A percentile compares a stretch with the other conserved stretches of the same genome.
phyloP scores from a whole-genome alignment of 2,113 vertebrate genomes.

The Callithrix jacchus region DNA sequence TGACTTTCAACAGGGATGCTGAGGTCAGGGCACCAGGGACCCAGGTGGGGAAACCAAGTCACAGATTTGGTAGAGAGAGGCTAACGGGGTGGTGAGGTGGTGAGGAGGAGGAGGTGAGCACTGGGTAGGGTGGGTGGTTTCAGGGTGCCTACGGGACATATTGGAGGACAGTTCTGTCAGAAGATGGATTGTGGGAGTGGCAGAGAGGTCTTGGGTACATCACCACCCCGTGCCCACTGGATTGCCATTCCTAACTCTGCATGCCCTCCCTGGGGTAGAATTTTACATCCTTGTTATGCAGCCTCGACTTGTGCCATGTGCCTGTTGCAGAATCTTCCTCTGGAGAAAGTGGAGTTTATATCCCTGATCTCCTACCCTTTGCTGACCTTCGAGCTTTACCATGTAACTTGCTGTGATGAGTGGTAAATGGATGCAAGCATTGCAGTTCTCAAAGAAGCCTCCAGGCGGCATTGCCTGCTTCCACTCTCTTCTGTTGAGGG shows the following conservation, averaged over 20 bases:
- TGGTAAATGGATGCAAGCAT: neutral
- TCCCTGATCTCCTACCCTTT: neutral
- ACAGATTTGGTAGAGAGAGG: neutral
- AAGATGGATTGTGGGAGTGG: neutral
- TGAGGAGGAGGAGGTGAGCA: neutral
- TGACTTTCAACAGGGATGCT: neutral
- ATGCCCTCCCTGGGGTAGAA: neutral
- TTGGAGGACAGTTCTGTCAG: neutral
- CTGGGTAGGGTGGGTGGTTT: neutral
- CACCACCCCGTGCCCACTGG: neutral
- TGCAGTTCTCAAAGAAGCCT: neutral
- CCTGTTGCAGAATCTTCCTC: neutral
- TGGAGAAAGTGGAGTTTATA: neutral
- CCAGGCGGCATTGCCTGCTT: neutral
- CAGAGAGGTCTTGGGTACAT: neutral
- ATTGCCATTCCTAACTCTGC: neutral
- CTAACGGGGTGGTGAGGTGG: neutral
- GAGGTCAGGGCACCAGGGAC: neutral
- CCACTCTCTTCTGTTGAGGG: neutral
- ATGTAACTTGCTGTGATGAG: neutral
- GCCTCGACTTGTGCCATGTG: neutral
- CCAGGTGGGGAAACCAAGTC: neutral
- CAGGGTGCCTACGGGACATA: neutral
- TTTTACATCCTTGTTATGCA: too few species aligned
- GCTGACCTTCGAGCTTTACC: neutral